Conservation (phyloP, 2,888 invertebrate genomes). For the Cantharis rustica region DNA sequence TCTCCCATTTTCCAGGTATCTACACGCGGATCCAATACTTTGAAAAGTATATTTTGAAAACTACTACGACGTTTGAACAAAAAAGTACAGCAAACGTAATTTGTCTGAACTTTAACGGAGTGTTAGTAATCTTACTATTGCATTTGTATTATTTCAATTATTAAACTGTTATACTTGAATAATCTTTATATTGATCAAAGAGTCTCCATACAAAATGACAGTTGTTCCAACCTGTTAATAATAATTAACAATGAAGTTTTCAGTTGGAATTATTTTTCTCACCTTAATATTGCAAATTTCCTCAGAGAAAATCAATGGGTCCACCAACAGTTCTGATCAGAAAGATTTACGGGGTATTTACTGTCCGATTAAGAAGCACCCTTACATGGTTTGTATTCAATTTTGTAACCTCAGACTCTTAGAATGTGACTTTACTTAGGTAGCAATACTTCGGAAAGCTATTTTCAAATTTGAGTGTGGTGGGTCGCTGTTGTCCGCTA, state of each 20-base stretch:
- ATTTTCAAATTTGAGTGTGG: not conserved
- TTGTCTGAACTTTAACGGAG: not conserved
- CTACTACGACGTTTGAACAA: not conserved
- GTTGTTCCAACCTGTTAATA: not conserved
- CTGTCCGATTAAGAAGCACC: not conserved
- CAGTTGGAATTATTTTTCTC: not conserved
- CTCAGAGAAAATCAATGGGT: not conserved
- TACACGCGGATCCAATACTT: not conserved
- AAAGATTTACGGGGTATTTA: too few species aligned
- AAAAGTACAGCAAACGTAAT: not conserved
- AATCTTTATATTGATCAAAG: not conserved
- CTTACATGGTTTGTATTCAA: not conserved
- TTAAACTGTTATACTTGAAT: not conserved
- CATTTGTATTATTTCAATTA: not conserved
- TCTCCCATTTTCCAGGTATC: not conserved
- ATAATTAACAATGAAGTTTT: not conserved
- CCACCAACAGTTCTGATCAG: too few species aligned
- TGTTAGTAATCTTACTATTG: not conserved
- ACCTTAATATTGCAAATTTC: not conserved
- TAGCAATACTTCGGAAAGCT: not conserved
- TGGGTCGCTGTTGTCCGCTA: not conserved
- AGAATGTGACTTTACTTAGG: not conserved
- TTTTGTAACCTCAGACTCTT: not conserved
- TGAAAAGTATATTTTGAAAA: constrained; percentile 6
- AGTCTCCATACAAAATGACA: not conserved